phyloP scores from a whole-genome alignment of 1,140 invertebrate species.

The Harlomillsia oculata region DNA sequence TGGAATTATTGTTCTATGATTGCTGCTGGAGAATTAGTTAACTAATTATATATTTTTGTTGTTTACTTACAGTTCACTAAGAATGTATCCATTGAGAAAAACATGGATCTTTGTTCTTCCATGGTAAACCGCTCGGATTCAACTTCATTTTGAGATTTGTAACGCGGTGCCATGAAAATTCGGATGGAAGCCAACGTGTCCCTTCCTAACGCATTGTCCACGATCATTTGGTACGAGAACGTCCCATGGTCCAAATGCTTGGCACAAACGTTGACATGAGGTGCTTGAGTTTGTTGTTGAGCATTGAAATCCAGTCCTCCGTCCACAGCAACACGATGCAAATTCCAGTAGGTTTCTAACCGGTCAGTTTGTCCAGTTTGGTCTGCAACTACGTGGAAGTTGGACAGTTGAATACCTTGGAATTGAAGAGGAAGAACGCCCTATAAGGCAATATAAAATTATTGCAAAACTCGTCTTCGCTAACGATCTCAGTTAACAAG shows the following conservation, averaged over 20 bases:
- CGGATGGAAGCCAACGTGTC: neutral
- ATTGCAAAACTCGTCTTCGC: no score
- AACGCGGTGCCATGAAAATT: slow-evolving; percentile 2
- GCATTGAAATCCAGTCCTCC: neutral
- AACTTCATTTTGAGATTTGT: neutral
- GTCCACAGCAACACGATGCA: neutral
- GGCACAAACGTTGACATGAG: neutral
- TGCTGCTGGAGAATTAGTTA: no score
- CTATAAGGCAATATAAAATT: neutral
- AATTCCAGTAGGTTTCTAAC: neutral
- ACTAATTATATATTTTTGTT: no score
- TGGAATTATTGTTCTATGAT: no score
- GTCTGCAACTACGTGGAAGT: neutral
- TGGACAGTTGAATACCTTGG: neutral
- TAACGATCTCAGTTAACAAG: no score
- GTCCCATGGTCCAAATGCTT: slow-evolving; percentile 10
- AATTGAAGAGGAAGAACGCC: neutral
- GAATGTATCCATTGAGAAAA: neutral
- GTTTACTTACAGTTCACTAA: neutral
- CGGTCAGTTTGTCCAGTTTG: neutral
- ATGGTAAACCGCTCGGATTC: neutral
- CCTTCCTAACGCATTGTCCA: neutral
- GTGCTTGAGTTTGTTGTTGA: neutral
- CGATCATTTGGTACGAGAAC: neutral
- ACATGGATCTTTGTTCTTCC: neutral